Conservation (phyloP, 2,888 invertebrate species). For the Pseudococcus viburni region DNA sequence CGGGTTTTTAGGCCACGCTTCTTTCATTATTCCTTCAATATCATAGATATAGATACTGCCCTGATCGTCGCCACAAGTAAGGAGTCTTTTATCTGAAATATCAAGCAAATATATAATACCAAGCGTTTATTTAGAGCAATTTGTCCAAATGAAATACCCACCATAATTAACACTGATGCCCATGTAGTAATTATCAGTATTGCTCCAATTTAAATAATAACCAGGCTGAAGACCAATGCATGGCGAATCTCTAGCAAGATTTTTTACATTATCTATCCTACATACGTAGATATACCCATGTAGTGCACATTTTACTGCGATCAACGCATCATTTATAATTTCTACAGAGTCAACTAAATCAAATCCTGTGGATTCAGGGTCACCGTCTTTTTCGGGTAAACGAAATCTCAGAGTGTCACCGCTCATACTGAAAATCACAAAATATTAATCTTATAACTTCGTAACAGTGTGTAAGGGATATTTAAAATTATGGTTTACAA, state of each 20-base stretch:
- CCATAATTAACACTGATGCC: conserved; percentile 69
- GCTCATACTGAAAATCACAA: not conserved
- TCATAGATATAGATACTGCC: conserved; percentile 71
- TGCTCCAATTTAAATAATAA: conserved; percentile 69
- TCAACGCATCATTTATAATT: conserved; percentile 68
- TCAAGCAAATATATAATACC: not conserved
- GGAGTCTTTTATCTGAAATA: conserved; percentile 69
- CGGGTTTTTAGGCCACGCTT: not conserved
- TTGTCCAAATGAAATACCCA: conserved; percentile 66
- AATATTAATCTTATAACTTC: not conserved
- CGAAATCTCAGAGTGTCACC: conserved; percentile 6
- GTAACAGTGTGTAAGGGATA: no score
- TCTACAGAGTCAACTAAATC: conserved; percentile 70
- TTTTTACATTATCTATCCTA: conserved; percentile 50
- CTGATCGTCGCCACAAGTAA: conserved; percentile 71
- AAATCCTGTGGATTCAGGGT: conserved; percentile 56
- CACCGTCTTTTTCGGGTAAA: conserved; percentile 56
- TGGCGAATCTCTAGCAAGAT: conserved; percentile 23
- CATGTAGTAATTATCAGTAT: conserved; percentile 71
- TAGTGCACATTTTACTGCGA: conserved; percentile 70
- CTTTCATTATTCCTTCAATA: conserved; percentile 65
- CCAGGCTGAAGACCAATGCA: conserved; percentile 67
- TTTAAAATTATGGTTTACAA: not conserved
- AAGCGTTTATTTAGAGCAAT: not conserved
- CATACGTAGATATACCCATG: conserved; percentile 70